These are phyloP conservation scores for Pycnonotus jocosus DNA, from an alignment of 2,113 vertebrate genomes.

Conservation along the genomic window DNA sequence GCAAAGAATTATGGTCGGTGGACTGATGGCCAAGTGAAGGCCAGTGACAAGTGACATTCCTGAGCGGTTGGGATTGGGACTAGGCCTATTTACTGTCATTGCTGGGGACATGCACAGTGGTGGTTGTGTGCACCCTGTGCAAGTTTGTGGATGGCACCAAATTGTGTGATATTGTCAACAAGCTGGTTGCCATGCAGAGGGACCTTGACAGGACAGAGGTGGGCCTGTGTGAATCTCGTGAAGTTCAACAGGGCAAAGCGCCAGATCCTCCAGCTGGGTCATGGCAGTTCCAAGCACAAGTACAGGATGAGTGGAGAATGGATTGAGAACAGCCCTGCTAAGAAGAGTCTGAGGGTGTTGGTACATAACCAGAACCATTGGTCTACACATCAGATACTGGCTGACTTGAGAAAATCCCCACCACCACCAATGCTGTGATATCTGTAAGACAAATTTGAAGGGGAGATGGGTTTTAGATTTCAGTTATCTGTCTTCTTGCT, in stretches of 20 bases:
- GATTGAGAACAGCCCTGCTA: neutral
- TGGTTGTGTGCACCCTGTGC: neutral
- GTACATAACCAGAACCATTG: neutral
- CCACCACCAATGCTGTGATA: neutral
- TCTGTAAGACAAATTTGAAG: neutral
- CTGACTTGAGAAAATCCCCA: neutral
- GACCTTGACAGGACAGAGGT: neutral
- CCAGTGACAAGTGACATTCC: neutral
- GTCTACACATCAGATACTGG: neutral
- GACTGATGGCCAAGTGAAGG: neutral
- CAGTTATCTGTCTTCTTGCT: neutral
- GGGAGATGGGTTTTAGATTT: neutral
- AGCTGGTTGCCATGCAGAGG: neutral
- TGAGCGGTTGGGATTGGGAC: rapidly evolving
- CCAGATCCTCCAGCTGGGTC: neutral
- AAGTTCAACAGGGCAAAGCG: neutral
- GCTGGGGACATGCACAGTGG: neutral
- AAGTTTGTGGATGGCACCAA: neutral
- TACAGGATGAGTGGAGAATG: neutral
- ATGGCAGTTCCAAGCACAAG: neutral
- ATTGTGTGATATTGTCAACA: neutral
- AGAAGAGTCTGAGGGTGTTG: neutral
- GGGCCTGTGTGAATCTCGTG: neutral
- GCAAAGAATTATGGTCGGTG: neutral
- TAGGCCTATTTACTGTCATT: neutral